Conservation (phyloP, 2,888 invertebrate species). For the Apantesis nais region DNA sequence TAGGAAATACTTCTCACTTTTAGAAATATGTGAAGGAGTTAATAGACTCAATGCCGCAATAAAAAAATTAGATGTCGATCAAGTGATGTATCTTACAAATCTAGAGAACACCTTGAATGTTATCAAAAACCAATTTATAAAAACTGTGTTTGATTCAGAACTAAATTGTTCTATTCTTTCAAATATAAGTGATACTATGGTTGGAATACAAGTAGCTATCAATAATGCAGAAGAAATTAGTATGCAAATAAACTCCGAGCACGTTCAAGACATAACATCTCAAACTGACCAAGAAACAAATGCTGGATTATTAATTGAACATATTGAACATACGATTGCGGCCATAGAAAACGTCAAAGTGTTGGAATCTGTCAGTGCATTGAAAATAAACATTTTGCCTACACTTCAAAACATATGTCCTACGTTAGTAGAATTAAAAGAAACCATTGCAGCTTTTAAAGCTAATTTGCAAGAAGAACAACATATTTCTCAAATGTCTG, state of each 20-base stretch:
- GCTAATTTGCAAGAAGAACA: constrained; percentile 54
- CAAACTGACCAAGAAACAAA: constrained; percentile 48
- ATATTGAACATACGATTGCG: constrained; percentile 71
- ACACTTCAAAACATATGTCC: constrained; percentile 68
- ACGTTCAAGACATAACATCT: constrained; percentile 56
- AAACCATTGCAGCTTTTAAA: constrained; percentile 65
- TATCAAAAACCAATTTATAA: constrained; percentile 65
- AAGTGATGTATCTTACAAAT: constrained; percentile 63
- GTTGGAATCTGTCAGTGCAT: constrained; percentile 58
- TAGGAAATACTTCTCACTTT: constrained; percentile 69
- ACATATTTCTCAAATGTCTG: constrained; percentile 68
- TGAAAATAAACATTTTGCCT: constrained; percentile 53
- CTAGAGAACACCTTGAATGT: constrained; percentile 70
- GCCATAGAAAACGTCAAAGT: constrained; percentile 64
- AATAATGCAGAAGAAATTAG: constrained; percentile 68
- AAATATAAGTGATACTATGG: constrained; percentile 62
- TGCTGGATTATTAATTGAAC: constrained; percentile 64
- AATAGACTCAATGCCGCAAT: constrained; percentile 69
- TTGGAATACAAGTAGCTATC: constrained; percentile 67
- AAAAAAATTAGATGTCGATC: constrained; percentile 64
- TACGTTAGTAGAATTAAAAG: constrained; percentile 71
- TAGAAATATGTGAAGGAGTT: constrained; percentile 74
- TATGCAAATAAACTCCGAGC: constrained; percentile 65
- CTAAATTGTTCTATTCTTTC: constrained; percentile 66
- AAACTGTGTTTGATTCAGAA: constrained; percentile 67